Evolutionary conservation across 2,888 invertebrate genomes (phyloP).

Genomic region (Yponomeuta cagnagella): DNA sequence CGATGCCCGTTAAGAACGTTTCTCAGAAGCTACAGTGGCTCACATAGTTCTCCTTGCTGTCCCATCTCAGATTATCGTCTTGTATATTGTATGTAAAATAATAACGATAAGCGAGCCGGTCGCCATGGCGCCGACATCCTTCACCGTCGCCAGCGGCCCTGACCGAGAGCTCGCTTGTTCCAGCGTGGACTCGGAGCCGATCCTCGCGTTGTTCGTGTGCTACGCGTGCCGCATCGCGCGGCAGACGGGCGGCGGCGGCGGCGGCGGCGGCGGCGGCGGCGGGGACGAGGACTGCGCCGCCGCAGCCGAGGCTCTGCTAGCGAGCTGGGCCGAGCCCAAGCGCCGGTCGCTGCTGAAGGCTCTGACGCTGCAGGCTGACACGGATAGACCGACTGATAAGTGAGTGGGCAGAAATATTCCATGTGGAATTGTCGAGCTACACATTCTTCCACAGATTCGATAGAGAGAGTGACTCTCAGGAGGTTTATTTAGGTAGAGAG

Average conservation of each 20-base stretch:
- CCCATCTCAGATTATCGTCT: too few species aligned
- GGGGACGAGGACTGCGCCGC: slow-evolving; percentile 20
- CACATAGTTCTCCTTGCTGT: too few species aligned
- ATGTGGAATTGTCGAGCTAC: background rate
- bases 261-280: slow-evolving; percentile 17
- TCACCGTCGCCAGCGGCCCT: too few species aligned
- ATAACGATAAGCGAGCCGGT: too few species aligned
- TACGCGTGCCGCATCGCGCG: slow-evolving; percentile 33
- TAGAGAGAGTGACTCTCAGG: too few species aligned
- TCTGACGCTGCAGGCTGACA: slow-evolving; percentile 38
- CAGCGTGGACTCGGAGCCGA: slow-evolving; percentile 46
- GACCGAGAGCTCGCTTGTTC: too few species aligned
- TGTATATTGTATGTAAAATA: too few species aligned
- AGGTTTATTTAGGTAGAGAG: too few species aligned
- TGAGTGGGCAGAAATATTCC: slow-evolving; percentile 23
- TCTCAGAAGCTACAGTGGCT: too few species aligned
- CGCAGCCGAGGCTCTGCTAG: slow-evolving; percentile 28
- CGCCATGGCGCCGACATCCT: too few species aligned
- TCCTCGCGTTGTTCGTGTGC: slow-evolving; percentile 54
- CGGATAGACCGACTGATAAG: slow-evolving; percentile 38
- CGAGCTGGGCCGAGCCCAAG: slow-evolving; percentile 38
- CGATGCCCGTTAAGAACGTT: too few species aligned
- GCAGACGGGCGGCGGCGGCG: slow-evolving; percentile 14
- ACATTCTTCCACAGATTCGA: background rate
- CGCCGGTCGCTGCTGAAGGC: slow-evolving; percentile 42